These are phyloP conservation scores for Nanger granti DNA, from an alignment of 2,113 vertebrate genomes.

Conservation along the genomic window DNA sequence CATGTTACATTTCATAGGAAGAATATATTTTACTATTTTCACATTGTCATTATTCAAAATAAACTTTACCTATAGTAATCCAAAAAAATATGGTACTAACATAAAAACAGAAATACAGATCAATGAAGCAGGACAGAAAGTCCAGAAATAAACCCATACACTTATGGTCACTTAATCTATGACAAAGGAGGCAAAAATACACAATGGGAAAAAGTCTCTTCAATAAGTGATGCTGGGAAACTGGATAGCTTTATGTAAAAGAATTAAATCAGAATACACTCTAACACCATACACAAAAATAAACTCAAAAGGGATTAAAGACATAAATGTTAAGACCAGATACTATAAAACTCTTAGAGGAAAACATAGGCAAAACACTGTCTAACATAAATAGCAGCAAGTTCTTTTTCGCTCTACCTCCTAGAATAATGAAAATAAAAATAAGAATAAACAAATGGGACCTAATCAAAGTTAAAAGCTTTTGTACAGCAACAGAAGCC, in stretches of 20 bases:
- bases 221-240: not conserved
- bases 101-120: not conserved
- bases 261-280: not conserved
- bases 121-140: not conserved
- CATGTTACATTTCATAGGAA: slow-evolving; percentile 77
- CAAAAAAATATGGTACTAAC: not conserved
- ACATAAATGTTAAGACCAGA: not conserved
- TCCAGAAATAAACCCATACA: not conserved
- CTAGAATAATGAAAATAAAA: not conserved
- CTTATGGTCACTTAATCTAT: not conserved
- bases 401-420: not conserved
- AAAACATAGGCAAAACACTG: not conserved
- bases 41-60: slow-evolving; percentile 77
- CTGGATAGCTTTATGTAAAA: not conserved
- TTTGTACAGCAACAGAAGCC: not conserved
- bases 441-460: not conserved
- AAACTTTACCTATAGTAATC: slow-evolving; percentile 43
- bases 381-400: not conserved
- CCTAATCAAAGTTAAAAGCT: not conserved
- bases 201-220: not conserved
- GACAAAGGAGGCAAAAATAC: not conserved
- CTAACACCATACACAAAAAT: not conserved
- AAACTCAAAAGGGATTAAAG: not conserved
- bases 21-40: slow-evolving; percentile 78
- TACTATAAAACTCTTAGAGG: not conserved